Base-by-base conservation (phyloP, 2,113 vertebrate species). In the Cyprichromis sp. region DNA sequence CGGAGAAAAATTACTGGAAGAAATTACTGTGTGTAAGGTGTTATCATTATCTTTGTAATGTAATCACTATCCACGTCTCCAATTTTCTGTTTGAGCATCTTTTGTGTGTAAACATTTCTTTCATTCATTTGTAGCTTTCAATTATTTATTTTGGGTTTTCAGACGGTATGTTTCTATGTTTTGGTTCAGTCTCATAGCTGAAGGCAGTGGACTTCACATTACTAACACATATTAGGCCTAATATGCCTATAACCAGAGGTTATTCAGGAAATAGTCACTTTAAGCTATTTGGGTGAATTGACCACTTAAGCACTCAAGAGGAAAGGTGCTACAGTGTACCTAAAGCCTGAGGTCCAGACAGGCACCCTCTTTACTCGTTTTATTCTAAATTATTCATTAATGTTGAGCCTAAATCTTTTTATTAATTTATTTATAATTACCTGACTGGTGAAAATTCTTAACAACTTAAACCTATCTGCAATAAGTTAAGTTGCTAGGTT, bases 161-260 rank as follows among this genome's bases (percentile, higher is more conserved):
- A 26, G 38, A 16, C 8, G 0, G 8, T 26, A 73, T 24, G 21
- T 73, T 66, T 17, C 40, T 26, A 0, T 45, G 38, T 73, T 45
- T 73, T 73, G 21, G 13, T 45, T 26, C 21, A 73, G 38, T 73
- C 21, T 73, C 66, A 73, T 6, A 76, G 42, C 42, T 47, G 40
- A 47, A 29, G 68, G 38, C 2, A 73, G 38, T 16, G 14, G 9
- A 19, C 42, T 26, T 47, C 21, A 47, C 6, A 26, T 19, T 76
- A 11, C 68, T 76, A 76, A 76, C 68, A 76, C 13, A 29, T 45
- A 47, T 29, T 47, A 26, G 38, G 38, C 1, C n/a, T n/a, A n/a
- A n/a, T n/a, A n/a, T n/a, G n/a, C n/a, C 38, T 26, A 16, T 73
- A 45, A 73, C 5, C 66, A 45, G 8, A 45, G 8, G 21, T 73